A percentile compares a stretch with the other conserved stretches of the same genome.
Conservation (phyloP, 2,113 vertebrate species). For the Albula goreensis region DNA sequence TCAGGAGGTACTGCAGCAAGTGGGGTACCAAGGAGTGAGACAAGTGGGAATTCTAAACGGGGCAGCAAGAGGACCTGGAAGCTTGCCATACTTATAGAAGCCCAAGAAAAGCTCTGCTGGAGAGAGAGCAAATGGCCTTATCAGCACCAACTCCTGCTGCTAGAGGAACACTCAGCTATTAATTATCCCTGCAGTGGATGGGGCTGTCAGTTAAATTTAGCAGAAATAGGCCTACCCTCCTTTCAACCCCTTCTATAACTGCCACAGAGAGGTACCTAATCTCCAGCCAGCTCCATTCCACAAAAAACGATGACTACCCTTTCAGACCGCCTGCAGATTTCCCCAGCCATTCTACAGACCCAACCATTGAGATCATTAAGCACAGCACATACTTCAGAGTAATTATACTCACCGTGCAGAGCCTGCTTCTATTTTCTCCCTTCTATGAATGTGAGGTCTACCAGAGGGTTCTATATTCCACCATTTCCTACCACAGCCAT, state of each 20-base stretch:
- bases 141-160: constrained; percentile 23
- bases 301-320: not conserved
- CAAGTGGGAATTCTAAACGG: constrained; percentile 13
- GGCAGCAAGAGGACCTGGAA: constrained; percentile 17
- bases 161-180: not conserved
- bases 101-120: constrained; percentile 20
- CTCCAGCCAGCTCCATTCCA: not conserved
- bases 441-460: not conserved
- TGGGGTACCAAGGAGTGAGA: not conserved
- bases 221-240: not conserved
- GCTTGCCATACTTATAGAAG: constrained; percentile 18
- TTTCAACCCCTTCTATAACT: constrained; percentile 1
- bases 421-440: not conserved
- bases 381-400: constrained; percentile 5
- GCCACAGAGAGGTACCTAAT: not conserved
- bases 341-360: not conserved
- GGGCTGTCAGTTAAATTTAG: not conserved
- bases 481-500: not conserved
- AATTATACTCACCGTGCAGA: not conserved
- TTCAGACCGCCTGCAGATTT: not conserved
- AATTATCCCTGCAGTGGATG: not conserved
- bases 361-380: not conserved
- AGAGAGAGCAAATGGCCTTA: constrained; percentile 17
- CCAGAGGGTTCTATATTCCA: not conserved
- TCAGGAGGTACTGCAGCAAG: not conserved